phyloP scores from a whole-genome alignment of 2,888 invertebrate genomes.

The Napeogenes sylphis region DNA sequence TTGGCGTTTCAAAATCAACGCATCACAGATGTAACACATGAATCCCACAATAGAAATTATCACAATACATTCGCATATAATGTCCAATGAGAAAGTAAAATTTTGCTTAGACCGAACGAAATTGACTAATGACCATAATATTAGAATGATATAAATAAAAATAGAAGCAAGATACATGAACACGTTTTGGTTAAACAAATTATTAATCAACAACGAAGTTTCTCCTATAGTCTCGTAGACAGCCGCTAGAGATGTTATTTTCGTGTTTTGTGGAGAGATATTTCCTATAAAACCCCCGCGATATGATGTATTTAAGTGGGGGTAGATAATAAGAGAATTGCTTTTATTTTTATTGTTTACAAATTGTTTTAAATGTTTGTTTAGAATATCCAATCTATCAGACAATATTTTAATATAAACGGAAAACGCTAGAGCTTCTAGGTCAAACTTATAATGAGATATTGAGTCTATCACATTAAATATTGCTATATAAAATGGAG shows the following conservation, averaged over 20 bases:
- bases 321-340: background rate
- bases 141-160: slow-evolving; percentile 47
- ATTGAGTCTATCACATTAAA: background rate
- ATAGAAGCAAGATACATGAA: slow-evolving; percentile 35
- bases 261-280: background rate
- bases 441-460: background rate
- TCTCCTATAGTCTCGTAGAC: background rate
- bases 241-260: background rate
- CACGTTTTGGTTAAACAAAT: background rate
- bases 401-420: background rate
- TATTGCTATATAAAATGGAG: background rate
- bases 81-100: slow-evolving; percentile 38
- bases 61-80: slow-evolving; percentile 46
- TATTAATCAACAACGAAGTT: background rate
- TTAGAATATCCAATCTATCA: background rate
- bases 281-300: background rate
- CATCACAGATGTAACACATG: slow-evolving; percentile 42
- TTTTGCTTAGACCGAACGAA: slow-evolving; percentile 38
- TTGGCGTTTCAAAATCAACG: slow-evolving; percentile 42
- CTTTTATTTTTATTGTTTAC: background rate
- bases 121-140: slow-evolving; percentile 50
- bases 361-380: slow-evolving; percentile 1
- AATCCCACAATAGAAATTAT: slow-evolving; percentile 19
- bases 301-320: background rate
- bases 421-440: background rate